A percentile compares a stretch with the other conserved stretches of the same genome.
Conservation (phyloP, 1,140 invertebrate species). For the Trichonephila clavata region DNA sequence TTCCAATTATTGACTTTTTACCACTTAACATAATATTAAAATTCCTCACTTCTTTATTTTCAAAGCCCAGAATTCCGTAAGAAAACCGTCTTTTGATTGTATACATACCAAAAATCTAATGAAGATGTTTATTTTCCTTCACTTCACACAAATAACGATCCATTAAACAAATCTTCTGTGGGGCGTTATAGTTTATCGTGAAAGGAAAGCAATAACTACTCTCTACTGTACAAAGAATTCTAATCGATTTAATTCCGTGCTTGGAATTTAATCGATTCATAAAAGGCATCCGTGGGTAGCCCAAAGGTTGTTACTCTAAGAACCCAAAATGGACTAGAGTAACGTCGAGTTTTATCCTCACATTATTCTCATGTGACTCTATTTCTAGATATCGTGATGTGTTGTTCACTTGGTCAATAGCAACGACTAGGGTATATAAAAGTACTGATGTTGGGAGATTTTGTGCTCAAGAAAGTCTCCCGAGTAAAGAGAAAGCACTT, state of each 20-base stretch:
- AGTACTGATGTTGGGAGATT: conserved; percentile 23
- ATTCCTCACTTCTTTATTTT: no score
- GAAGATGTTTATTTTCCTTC: neutral
- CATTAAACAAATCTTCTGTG: neutral
- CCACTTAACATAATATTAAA: no score
- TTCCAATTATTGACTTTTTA: no score
- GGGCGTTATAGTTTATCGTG: neutral
- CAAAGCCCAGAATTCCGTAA: neutral
- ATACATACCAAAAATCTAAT: neutral
- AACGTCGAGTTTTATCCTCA: conserved; percentile 14
- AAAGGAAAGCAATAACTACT: conserved; percentile 38
- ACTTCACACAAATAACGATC: neutral
- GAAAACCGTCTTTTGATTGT: neutral
- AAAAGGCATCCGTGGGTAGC: conserved; percentile 25
- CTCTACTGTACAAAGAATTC: conserved; percentile 1
- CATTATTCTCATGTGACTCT: conserved; percentile 33
- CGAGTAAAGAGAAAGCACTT: conserved; percentile 31
- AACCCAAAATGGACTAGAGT: conserved; percentile 17
- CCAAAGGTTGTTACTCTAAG: conserved; percentile 34
- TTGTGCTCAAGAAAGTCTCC: conserved; percentile 14
- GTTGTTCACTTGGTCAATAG: conserved; percentile 31
- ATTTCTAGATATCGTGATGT: conserved; percentile 31
- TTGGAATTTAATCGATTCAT: conserved; percentile 38
- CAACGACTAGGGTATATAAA: conserved; percentile 24
- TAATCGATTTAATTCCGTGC: conserved; percentile 38